Percentiles rank a stretch among this genome's conserved stretches.
phyloP scores from a whole-genome alignment of 1,140 invertebrate genomes.

The Bicyclus anynana region DNA sequence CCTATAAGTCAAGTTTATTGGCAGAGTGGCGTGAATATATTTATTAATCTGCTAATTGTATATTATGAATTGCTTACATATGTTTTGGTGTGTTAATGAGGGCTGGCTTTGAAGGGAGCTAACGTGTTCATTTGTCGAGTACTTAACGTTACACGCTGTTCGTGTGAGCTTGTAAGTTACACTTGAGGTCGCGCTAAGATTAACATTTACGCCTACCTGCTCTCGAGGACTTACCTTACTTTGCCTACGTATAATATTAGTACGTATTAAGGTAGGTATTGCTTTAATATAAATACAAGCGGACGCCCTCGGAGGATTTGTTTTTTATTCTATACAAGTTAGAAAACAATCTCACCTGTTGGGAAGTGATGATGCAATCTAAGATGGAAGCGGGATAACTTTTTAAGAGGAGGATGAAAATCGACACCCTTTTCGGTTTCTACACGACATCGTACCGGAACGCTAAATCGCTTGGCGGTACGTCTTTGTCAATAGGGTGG shows the following conservation, averaged over 20 bases:
- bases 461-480: no score
- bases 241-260: background rate
- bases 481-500: no score
- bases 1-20: conserved; percentile 50
- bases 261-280: background rate
- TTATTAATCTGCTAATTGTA: conserved; percentile 72
- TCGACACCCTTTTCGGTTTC: no score
- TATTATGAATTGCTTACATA: conserved; percentile 62
- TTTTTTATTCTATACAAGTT: no score
- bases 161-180: conserved; percentile 6
- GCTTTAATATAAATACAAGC: no score
- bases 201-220: conserved; percentile 2
- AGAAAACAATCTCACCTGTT: no score
- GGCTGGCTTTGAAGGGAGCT: conserved; percentile 50
- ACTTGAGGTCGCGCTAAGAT: conserved; percentile 4
- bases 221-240: background rate
- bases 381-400: no score
- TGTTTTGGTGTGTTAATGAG: conserved; percentile 57
- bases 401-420: no score
- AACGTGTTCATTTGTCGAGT: conserved; percentile 33
- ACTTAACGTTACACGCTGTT: conserved; percentile 26
- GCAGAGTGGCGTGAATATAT: conserved; percentile 60
- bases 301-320: no score
- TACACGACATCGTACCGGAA: no score
- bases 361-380: no score